Percentiles rank a stretch among this genome's conserved stretches.
Conservation (phyloP, 2,888 invertebrate species). For the Drosophila hamatofila region DNA sequence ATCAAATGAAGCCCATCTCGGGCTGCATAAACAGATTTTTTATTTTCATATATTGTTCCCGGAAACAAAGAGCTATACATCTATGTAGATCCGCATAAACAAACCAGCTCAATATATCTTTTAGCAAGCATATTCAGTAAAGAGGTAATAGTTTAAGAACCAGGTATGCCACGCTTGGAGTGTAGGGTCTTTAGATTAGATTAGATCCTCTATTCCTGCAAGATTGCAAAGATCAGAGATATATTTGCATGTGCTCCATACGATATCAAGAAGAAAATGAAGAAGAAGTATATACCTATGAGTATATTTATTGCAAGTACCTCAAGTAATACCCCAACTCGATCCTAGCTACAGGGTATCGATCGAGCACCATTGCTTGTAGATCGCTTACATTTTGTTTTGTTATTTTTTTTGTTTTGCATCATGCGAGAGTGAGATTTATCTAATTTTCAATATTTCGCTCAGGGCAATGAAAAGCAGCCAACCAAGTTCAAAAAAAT, state of each 20-base stretch:
- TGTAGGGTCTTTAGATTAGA: too few relatives aligned
- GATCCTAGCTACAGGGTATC: not conserved
- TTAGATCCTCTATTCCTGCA: not conserved
- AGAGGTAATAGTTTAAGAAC: not conserved
- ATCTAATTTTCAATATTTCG: conserved; percentile 57
- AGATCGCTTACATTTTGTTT: not conserved
- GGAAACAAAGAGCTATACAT: not conserved
- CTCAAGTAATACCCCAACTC: not conserved
- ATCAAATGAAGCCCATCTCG: not conserved
- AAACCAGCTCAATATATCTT: conserved; percentile 1
- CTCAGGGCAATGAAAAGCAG: conserved; percentile 50
- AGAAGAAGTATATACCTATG: not conserved
- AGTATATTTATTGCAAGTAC: not conserved
- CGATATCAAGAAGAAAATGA: not conserved
- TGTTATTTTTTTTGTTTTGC: conserved; percentile 8
- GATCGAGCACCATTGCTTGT: not conserved
- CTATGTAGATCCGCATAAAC: not conserved
- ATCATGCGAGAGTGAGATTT: conserved; percentile 57
- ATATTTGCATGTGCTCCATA: too few relatives aligned
- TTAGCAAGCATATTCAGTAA: not conserved
- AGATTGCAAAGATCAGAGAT: not conserved
- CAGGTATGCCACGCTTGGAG: too few relatives aligned
- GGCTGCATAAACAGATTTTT: not conserved
- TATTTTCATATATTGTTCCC: not conserved
- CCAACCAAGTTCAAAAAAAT: conserved; percentile 45